Evolutionary conservation across 2,113 vertebrate genomes (phyloP).

Genomic region (Bambusicola thoracicus): DNA sequence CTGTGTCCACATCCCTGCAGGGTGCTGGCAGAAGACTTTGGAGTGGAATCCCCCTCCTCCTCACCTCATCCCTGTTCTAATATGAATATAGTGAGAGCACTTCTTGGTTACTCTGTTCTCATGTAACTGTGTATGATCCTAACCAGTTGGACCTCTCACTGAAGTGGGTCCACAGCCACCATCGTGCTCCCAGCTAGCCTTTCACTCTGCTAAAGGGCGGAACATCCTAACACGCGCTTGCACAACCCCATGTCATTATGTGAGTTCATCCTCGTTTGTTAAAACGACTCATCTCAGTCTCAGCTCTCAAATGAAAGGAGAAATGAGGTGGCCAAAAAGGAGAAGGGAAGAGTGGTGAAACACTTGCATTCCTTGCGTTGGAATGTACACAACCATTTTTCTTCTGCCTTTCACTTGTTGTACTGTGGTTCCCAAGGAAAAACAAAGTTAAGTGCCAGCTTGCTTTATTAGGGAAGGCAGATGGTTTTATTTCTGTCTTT

Average conservation of each 20-base stretch:
- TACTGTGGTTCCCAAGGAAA: conserved; percentile 60
- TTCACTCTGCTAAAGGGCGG: accelerated
- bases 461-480: conserved; percentile 63
- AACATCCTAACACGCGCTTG: background rate
- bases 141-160: background rate
- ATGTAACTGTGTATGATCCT: background rate
- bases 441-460: conserved; percentile 59
- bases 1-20: background rate
- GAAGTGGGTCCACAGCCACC: background rate
- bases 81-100: background rate
- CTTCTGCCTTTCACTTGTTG: conserved; percentile 50
- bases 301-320: conserved; percentile 1
- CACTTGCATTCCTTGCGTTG: conserved; percentile 35
- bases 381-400: conserved; percentile 17
- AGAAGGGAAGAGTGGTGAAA: conserved; percentile 38
- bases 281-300: background rate
- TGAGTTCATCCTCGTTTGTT: background rate
- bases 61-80: background rate
- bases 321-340: background rate
- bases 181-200: background rate
- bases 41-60: background rate
- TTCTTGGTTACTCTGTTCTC: background rate
- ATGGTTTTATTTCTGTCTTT: conserved; percentile 63
- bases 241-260: background rate
- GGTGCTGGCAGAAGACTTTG: background rate